A percentile compares a stretch with the other conserved stretches of the same genome.
These are phyloP conservation scores for Phalacrocorax aristotelis DNA, from an alignment of 2,113 vertebrate genomes.

Conservation along the genomic window DNA sequence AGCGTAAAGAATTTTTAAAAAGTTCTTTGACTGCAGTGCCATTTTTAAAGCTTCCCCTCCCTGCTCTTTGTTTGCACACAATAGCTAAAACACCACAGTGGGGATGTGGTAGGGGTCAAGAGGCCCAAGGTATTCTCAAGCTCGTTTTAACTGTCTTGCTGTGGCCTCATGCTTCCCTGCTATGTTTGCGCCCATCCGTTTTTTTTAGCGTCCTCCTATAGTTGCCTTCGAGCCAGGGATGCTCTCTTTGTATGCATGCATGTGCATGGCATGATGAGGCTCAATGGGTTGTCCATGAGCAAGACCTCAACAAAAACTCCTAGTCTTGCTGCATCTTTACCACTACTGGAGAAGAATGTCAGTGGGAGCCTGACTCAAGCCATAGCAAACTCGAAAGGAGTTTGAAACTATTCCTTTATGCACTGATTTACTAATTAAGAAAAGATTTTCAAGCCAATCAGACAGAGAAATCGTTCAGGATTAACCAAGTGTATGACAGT, in stretches of 20 bases:
- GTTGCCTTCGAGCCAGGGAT: neutral
- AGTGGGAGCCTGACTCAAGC: neutral
- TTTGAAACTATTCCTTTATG: neutral
- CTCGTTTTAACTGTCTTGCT: neutral
- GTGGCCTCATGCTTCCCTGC: neutral
- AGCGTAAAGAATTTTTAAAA: neutral
- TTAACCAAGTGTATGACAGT: neutral
- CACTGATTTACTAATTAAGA: neutral
- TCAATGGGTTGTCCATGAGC: neutral
- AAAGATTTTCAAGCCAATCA: neutral
- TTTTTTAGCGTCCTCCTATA: neutral
- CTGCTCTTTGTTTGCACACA: slow-evolving; percentile 11
- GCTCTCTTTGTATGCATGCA: neutral
- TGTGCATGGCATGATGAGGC: neutral
- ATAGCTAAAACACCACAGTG: neutral
- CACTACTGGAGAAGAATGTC: neutral
- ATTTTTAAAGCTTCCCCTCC: neutral
- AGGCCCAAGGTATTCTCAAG: neutral
- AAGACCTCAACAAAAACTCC: neutral
- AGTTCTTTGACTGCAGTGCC: neutral
- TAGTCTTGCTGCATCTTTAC: neutral
- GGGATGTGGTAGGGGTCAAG: neutral
- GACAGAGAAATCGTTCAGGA: neutral
- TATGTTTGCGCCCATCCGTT: neutral
- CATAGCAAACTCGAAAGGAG: neutral